Conservation (phyloP, 2,113 vertebrate species). For the Cyphomyrus plagiostoma region DNA sequence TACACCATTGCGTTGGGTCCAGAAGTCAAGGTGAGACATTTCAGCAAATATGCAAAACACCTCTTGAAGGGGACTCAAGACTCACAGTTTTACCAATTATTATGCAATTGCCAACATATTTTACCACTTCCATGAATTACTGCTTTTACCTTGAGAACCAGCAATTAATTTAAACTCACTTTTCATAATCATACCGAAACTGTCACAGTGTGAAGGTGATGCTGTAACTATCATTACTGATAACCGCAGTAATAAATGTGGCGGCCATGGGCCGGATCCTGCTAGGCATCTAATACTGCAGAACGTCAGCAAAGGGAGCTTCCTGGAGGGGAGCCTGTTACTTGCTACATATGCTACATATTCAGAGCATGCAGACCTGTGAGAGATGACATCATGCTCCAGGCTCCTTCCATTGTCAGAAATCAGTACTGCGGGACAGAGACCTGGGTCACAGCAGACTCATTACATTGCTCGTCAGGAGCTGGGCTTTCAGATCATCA, state of each 20-base stretch:
- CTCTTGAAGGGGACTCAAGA: background rate
- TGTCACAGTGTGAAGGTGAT: background rate
- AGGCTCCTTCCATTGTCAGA: background rate
- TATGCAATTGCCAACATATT: background rate
- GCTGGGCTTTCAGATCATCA: background rate
- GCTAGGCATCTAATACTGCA: background rate
- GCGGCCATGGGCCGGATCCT: background rate
- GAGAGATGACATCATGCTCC: background rate
- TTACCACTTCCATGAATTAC: background rate
- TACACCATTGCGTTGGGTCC: background rate
- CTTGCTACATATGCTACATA: background rate
- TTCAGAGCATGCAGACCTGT: background rate
- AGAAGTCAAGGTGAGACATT: background rate
- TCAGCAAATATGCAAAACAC: background rate
- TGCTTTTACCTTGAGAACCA: background rate
- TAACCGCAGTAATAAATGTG: background rate
- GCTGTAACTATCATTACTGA: background rate
- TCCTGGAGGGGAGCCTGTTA: background rate
- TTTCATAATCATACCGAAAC: background rate
- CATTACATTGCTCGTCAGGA: background rate
- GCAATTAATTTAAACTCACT: background rate
- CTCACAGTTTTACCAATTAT: background rate
- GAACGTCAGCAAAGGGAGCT: background rate
- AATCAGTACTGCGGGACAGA: background rate
- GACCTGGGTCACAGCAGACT: background rate